These are phyloP conservation scores for Gambusia holbrooki DNA, from an alignment of 2,113 vertebrate genomes.

Conservation along the genomic window DNA sequence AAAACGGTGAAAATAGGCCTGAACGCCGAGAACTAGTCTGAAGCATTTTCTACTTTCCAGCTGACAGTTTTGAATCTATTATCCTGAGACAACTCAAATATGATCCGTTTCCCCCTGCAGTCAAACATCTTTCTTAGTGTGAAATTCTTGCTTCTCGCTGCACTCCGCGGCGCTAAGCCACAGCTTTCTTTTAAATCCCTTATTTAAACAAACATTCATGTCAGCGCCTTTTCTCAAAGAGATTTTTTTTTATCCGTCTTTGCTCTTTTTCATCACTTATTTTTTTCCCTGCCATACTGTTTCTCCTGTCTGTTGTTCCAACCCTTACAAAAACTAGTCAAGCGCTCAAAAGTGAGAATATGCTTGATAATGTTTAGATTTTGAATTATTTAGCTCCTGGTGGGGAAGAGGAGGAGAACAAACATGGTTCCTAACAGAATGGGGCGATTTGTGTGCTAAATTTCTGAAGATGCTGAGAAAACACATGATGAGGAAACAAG, in stretches of 20 bases:
- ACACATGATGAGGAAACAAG: too few relatives aligned
- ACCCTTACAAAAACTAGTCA: not conserved
- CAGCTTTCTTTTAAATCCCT: conserved; percentile 5
- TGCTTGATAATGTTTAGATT: not conserved
- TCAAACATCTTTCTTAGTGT: not conserved
- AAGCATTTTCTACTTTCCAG: not conserved
- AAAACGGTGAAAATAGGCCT: not conserved
- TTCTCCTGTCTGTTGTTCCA: not conserved
- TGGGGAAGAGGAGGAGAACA: not conserved
- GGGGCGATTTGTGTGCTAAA: too few relatives aligned
- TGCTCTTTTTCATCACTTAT: conserved; percentile 4
- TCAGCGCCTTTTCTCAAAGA: conserved; percentile 2
- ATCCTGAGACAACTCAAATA: not conserved
- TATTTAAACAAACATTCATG: conserved; percentile 27
- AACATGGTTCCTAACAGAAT: too few relatives aligned
- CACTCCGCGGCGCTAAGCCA: conserved; percentile 15
- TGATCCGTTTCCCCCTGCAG: not conserved
- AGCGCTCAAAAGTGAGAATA: not conserved
- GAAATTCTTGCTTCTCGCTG: conserved; percentile 1
- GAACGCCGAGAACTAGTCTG: not conserved
- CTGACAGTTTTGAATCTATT: not conserved
- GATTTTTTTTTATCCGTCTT: not conserved
- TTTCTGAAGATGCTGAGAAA: too few relatives aligned
- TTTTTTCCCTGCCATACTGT: not conserved
- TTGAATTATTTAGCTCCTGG: not conserved